Percentiles rank a stretch among this genome's conserved stretches.
Evolutionary conservation across 1,140 invertebrate species (phyloP).

Genomic region (Drosophila lacertosa): DNA sequence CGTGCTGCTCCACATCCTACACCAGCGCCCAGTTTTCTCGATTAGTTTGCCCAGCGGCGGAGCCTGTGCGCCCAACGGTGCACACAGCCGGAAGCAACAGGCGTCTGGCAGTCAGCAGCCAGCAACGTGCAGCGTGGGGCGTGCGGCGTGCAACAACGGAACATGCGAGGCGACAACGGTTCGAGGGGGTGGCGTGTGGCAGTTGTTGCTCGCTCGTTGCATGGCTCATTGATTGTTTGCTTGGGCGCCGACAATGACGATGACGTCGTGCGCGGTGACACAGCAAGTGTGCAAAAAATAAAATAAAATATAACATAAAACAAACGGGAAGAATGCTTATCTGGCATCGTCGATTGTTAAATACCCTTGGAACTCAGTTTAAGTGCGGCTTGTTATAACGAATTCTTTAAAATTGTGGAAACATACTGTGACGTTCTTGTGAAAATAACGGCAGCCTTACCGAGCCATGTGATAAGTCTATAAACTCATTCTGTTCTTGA

Average conservation of each 20-base stretch:
- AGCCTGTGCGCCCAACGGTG: not conserved
- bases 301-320: not conserved
- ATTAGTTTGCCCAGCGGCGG: slow-evolving; percentile 25
- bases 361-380: not conserved
- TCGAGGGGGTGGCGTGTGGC: not conserved
- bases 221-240: slow-evolving; percentile 66
- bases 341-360: not conserved
- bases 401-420: too few species aligned
- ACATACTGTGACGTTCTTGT: too few species aligned
- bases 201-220: slow-evolving; percentile 26
- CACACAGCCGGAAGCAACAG: slow-evolving; percentile 44
- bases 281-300: slow-evolving; percentile 26
- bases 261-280: slow-evolving; percentile 26
- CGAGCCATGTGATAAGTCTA: too few species aligned
- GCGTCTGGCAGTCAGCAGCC: slow-evolving; percentile 10
- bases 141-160: not conserved
- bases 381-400: too few species aligned
- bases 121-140: not conserved
- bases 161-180: not conserved
- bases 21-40: slow-evolving; percentile 8
- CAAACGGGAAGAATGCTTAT: slow-evolving; percentile 1
- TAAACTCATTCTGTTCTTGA: too few species aligned
- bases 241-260: slow-evolving; percentile 48
- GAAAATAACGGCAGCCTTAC: too few species aligned
- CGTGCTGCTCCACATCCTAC: slow-evolving; percentile 25